Conservation (phyloP, 1,140 invertebrate species). For the Tetramorium alpestre region DNA sequence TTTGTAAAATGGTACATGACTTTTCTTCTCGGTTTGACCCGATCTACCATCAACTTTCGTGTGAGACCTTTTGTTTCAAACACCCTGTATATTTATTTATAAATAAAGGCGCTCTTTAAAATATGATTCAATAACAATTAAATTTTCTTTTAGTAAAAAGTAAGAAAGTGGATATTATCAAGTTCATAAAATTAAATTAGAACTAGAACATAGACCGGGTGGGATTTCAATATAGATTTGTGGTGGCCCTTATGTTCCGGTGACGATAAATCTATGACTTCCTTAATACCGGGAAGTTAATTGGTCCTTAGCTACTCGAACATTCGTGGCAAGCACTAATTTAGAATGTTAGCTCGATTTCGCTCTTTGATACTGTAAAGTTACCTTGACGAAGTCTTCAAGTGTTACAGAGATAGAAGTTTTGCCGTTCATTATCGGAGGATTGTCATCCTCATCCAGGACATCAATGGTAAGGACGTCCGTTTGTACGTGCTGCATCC, state of each 20-base stretch:
- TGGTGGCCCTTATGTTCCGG: not conserved
- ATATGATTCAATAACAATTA: not conserved
- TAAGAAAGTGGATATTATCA: slow-evolving; percentile 2
- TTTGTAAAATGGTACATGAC: too few relatives aligned
- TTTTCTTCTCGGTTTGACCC: too few relatives aligned
- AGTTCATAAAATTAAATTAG: not conserved
- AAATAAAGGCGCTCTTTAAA: not conserved
- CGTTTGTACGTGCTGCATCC: slow-evolving; percentile 71
- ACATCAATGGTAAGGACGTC: slow-evolving; percentile 76
- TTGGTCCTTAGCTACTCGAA: not conserved
- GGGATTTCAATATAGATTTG: slow-evolving; percentile 6
- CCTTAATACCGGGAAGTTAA: slow-evolving; percentile 35
- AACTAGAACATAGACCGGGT: not conserved
- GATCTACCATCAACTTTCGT: too few relatives aligned
- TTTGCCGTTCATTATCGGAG: slow-evolving; percentile 78
- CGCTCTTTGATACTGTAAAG: not conserved
- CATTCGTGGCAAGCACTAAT: not conserved
- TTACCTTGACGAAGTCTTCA: slow-evolving; percentile 78
- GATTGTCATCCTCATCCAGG: slow-evolving; percentile 84
- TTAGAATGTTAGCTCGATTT: slow-evolving; percentile 9
- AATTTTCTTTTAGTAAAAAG: not conserved
- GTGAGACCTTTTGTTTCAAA: too few relatives aligned
- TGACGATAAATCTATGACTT: slow-evolving; percentile 25
- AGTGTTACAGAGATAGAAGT: slow-evolving; percentile 74
- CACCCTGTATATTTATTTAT: not conserved